Percentiles rank a stretch among this genome's conserved stretches.
Conservation (phyloP, 1,140 invertebrate species). For the Frieseomelitta varia region DNA sequence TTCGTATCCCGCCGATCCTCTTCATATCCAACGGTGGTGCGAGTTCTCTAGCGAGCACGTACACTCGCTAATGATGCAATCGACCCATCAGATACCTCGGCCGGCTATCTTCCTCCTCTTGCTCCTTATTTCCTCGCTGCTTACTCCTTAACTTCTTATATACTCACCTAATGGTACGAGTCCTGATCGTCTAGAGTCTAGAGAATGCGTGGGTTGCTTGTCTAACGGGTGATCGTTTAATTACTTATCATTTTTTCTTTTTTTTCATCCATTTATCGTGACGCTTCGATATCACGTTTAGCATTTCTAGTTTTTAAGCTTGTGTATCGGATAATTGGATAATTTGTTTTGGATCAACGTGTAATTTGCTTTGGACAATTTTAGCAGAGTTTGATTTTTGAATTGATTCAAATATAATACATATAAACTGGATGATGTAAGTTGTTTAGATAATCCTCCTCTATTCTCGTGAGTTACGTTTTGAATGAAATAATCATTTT, state of each 20-base stretch:
- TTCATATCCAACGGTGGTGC: not conserved
- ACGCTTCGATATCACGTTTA: not conserved
- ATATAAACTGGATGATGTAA: not conserved
- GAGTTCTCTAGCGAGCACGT: slow-evolving; percentile 61
- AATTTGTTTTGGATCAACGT: not conserved
- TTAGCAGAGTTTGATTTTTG: not conserved
- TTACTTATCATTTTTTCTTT: not conserved
- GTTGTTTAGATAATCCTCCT: not conserved
- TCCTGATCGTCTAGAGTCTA: slow-evolving; percentile 34
- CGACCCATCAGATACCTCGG: slow-evolving; percentile 68
- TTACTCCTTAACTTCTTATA: slow-evolving; percentile 63
- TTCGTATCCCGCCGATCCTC: not conserved
- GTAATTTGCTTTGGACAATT: not conserved
- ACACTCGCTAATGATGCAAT: slow-evolving; percentile 73
- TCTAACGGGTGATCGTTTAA: slow-evolving; percentile 62
- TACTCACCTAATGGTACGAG: slow-evolving; percentile 68
- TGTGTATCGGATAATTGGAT: not conserved
- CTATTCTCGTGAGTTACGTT: not conserved
- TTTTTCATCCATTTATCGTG: not conserved
- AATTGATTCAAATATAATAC: not conserved
- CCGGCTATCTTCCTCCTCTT: slow-evolving; percentile 55
- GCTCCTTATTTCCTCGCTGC: slow-evolving; percentile 56
- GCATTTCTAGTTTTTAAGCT: not conserved
- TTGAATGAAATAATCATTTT: not conserved
- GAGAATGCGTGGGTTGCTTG: slow-evolving; percentile 65